These are phyloP conservation scores for Cercopithecus neglectus DNA, from an alignment of 2,797 vertebrate genomes.

Conservation along the genomic window DNA sequence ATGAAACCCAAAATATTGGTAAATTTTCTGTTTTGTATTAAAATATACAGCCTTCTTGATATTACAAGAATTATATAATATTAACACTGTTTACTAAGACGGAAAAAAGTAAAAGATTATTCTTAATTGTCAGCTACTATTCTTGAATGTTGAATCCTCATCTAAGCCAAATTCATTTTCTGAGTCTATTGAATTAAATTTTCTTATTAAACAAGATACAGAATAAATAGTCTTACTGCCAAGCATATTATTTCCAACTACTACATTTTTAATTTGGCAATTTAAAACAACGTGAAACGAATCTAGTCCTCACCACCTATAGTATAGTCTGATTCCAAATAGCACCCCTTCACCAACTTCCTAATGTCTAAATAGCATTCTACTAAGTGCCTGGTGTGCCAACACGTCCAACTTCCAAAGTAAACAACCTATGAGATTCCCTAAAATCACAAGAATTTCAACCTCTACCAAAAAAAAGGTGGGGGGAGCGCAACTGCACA, in stretches of 20 bases:
- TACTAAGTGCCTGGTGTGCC: not conserved
- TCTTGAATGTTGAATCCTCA: not conserved
- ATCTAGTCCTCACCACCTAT: not conserved
- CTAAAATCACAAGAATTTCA: constrained; percentile 55
- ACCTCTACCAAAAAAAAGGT: not conserved
- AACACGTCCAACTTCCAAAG: constrained; percentile 13
- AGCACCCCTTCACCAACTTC: constrained; percentile 12
- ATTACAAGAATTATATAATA: not conserved
- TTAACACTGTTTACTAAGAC: constrained; percentile 26
- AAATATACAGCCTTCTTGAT: not conserved
- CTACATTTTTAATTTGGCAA: constrained; percentile 26
- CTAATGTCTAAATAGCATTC: constrained; percentile 32
- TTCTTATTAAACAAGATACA: not conserved
- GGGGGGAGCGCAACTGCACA: not conserved
- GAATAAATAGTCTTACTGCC: not conserved
- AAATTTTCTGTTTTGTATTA: not conserved
- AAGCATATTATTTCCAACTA: constrained; percentile 13
- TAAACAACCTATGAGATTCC: not conserved
- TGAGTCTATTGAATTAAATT: not conserved
- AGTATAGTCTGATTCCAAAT: not conserved
- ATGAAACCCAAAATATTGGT: not conserved
- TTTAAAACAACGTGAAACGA: constrained; percentile 23
- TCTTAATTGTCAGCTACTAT: constrained; percentile 24
- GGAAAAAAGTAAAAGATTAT: not conserved
- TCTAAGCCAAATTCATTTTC: not conserved